Evolutionary conservation across 2,113 vertebrate species (phyloP), one percentile per base, ranked within the genome.

Genomic region (Seriola aureovittata): DNA sequence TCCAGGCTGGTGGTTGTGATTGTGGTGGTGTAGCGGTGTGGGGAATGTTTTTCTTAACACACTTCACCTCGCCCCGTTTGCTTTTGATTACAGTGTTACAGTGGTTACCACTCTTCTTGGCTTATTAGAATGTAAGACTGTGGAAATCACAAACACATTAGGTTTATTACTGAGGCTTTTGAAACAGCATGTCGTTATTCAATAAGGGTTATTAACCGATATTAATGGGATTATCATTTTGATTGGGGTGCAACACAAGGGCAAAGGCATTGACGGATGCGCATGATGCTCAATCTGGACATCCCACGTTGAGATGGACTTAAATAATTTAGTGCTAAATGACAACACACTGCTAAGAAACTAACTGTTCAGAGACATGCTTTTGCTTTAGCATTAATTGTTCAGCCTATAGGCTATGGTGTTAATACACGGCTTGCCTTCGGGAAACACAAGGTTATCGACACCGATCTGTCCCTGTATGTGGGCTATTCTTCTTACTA

Each of bases 241-340:
- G 16, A 3, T 16, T 4, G 1, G 19, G 58, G 8, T 44, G 59
- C 81, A 74, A n/a, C 65, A 60, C 54, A 88, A 80, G 36, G 67
- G 62, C 60, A 71, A 60, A 79, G 3, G 29, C 42, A 73, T 4
- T 77, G 75, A 64, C 16, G 23, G 52, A 77, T 60, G 74, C 48
- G 77, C 71, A 38, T 50, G 48, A 64, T 63, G 74, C 65, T 58
- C 58, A 84, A 90, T 83, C 80, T 82, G 85, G 67, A 80, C 75
- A 77, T 86, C 82, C 84, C 88, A 82, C 79, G 46, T 14, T 34
- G 80, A 89, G 78, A 84, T 34, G 42, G 17, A 40, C 40, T 72
- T 90, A 25, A 88, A 90, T 92, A 71, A 89, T 90, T 77, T 4
- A 89, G 46, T 7, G 8, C 2, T 69, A 16, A 84, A 64, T 42